These are phyloP conservation scores for Psittacula echo DNA, from an alignment of 2,797 vertebrate species.

Conservation along the genomic window DNA sequence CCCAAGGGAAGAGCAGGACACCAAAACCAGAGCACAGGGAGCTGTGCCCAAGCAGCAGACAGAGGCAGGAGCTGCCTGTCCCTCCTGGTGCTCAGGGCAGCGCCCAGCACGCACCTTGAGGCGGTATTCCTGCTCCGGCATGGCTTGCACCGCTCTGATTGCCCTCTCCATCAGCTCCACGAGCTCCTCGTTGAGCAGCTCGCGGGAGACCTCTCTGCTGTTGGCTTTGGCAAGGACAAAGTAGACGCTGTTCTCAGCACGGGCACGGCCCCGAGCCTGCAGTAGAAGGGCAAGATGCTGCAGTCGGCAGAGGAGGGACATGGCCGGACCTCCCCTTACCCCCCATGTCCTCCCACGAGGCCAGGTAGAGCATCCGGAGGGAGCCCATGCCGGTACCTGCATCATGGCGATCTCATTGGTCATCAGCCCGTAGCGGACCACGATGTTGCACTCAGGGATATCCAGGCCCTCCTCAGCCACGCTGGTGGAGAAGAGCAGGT, in stretches of 20 bases:
- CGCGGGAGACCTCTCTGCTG: slow-evolving; percentile 82
- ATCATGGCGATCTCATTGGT: slow-evolving; percentile 96
- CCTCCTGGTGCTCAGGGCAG: not conserved
- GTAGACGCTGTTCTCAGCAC: slow-evolving; percentile 85
- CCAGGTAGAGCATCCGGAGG: not conserved
- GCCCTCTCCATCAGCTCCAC: slow-evolving; percentile 84
- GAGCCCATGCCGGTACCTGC: slow-evolving; percentile 69
- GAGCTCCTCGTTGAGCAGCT: slow-evolving; percentile 84
- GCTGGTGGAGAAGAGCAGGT: slow-evolving; percentile 93
- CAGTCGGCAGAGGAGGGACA: not conserved
- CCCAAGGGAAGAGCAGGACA: not conserved
- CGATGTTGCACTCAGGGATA: slow-evolving; percentile 90
- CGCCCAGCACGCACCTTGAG: slow-evolving; percentile 71
- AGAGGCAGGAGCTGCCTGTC: not conserved
- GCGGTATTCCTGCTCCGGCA: slow-evolving; percentile 79
- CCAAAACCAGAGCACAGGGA: not conserved
- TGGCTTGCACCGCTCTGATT: slow-evolving; percentile 81
- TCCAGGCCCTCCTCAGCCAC: slow-evolving; percentile 95
- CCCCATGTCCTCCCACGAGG: not conserved
- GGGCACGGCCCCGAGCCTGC: slow-evolving; percentile 91
- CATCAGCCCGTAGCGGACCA: slow-evolving; percentile 93
- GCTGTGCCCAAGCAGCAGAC: not conserved
- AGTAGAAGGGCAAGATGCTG: not conserved
- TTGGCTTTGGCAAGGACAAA: slow-evolving; percentile 84
- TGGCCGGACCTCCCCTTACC: accelerated